Conservation (phyloP, 2,113 vertebrate genomes). For the Notarius quadriscutis region DNA sequence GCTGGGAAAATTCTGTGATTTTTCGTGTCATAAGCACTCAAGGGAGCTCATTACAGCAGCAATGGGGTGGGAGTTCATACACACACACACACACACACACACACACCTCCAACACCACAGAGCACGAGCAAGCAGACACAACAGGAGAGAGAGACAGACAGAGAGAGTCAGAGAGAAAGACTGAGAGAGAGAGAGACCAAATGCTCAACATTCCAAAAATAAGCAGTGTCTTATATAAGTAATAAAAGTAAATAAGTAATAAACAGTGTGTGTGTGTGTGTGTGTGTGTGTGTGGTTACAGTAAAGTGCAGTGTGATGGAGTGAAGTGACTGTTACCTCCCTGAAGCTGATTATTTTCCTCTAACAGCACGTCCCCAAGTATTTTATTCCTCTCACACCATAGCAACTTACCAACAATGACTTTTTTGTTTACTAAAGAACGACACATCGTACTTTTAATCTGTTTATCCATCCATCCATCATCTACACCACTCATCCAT, state of each 20-base stretch:
- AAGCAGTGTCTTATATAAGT: neutral
- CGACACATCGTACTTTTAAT: neutral
- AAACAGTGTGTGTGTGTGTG: neutral
- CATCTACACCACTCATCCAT: too few species aligned
- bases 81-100: neutral
- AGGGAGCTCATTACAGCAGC: slow-evolving; percentile 7
- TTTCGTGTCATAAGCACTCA: neutral
- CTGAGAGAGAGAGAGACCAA: too few species aligned
- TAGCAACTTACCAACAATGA: too few species aligned
- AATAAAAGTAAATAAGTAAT: neutral
- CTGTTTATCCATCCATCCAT: neutral
- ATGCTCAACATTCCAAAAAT: neutral
- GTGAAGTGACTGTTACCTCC: too few species aligned
- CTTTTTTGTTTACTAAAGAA: too few species aligned
- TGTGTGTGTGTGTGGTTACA: neutral
- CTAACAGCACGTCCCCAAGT: neutral
- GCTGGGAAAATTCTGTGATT: neutral
- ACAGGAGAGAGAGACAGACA: neutral
- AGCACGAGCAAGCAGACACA: neutral
- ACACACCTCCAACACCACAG: neutral
- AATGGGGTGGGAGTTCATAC: neutral
- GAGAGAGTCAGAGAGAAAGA: too few species aligned
- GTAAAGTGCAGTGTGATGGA: too few species aligned
- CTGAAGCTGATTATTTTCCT: neutral
- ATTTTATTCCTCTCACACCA: too few species aligned